Percentiles rank a stretch among this genome's conserved stretches.
These are phyloP conservation scores for Drosophila pseudotalamancana DNA, from an alignment of 2,888 invertebrate species.

Conservation along the genomic window DNA sequence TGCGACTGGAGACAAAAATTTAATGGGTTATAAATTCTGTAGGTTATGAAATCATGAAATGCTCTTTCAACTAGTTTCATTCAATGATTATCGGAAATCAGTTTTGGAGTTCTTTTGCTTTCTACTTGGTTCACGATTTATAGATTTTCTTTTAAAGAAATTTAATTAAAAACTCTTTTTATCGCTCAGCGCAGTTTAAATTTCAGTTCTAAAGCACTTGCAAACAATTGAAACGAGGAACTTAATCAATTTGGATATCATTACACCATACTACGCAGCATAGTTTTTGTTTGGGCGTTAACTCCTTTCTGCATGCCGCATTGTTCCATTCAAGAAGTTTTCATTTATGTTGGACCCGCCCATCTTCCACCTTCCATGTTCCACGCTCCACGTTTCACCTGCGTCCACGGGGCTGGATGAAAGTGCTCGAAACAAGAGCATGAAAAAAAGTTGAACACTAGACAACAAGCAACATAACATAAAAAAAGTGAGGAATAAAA, in stretches of 20 bases:
- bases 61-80: too few relatives aligned
- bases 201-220: background rate
- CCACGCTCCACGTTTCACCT: constrained; percentile 12
- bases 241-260: constrained; percentile 40
- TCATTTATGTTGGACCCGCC: constrained; percentile 23
- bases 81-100: background rate
- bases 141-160: background rate
- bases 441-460: constrained; percentile 39
- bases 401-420: background rate
- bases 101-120: background rate
- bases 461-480: constrained; percentile 17
- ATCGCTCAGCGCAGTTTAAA: background rate
- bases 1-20: background rate
- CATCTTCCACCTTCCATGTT: constrained; percentile 13
- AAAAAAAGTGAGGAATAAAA: constrained; percentile 2
- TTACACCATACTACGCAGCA: constrained; percentile 4
- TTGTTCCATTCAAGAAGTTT: constrained; percentile 46
- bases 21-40: constrained; percentile 8
- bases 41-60: background rate
- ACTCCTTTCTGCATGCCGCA: constrained; percentile 9
- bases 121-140: background rate
- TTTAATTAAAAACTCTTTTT: background rate
- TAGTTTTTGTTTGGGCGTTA: constrained; percentile 7
- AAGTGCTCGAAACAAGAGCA: constrained; percentile 41
- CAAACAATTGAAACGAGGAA: constrained; percentile 12